Percentiles rank a stretch among this genome's conserved stretches.
phyloP scores from a whole-genome alignment of 2,888 invertebrate genomes.

The Eupeodes luniger region DNA sequence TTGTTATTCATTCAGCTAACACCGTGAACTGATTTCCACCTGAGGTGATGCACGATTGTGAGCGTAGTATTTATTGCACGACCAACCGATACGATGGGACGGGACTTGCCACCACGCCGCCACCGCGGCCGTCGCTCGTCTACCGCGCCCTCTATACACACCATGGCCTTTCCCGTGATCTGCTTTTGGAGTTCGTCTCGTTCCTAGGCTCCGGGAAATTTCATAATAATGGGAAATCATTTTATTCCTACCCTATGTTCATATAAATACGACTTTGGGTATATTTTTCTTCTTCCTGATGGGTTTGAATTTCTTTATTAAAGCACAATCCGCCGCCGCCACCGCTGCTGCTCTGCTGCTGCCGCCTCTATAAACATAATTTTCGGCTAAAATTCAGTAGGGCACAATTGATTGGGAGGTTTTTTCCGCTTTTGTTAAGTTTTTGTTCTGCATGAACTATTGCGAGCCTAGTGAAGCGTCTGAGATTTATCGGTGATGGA shows the following conservation, averaged over 20 bases:
- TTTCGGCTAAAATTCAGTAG: conserved; percentile 53
- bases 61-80: conserved; percentile 69
- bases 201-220: conserved; percentile 52
- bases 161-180: conserved; percentile 49
- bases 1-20: conserved; percentile 33
- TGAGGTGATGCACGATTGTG: conserved; percentile 75
- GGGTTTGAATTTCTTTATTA: conserved; percentile 56
- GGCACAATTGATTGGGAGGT: conserved; percentile 52
- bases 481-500: conserved; percentile 25
- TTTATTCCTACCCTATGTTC: conserved; percentile 10
- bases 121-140: neutral
- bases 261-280: neutral
- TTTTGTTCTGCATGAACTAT: conserved; percentile 41
- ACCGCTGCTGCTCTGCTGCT: neutral
- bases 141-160: conserved; percentile 31
- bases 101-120: conserved; percentile 2
- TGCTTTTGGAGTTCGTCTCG: conserved; percentile 30
- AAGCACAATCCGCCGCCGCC: neutral
- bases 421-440: neutral
- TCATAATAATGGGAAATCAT: conserved; percentile 68
- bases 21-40: conserved; percentile 74
- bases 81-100: neutral
- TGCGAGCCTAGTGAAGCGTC: conserved; percentile 18
- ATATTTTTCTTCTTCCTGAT: conserved; percentile 17
- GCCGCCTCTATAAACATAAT: neutral